A percentile compares a stretch with the other conserved stretches of the same genome.
phyloP scores from a whole-genome alignment of 64 coral and sea anemone genomes.

The Montipora foliosa region DNA sequence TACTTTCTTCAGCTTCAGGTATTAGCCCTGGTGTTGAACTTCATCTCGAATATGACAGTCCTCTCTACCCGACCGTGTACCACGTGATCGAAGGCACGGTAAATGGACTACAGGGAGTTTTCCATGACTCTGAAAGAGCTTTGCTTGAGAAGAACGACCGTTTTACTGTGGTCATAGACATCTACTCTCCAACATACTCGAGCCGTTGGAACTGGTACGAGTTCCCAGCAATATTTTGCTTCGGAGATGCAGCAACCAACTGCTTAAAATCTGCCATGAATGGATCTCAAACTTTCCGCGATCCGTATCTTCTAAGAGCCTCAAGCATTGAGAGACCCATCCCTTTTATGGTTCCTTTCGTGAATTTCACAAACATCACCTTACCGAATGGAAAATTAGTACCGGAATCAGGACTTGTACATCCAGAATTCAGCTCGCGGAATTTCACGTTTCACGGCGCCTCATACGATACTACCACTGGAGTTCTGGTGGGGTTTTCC shows the following conservation, averaged over 20 bases:
- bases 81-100: not conserved
- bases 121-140: not conserved
- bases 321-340: too few relatives aligned
- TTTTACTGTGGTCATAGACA: not conserved
- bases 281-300: too few relatives aligned
- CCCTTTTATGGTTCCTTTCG: not conserved
- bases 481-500: too few relatives aligned
- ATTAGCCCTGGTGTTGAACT: not conserved
- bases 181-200: too few relatives aligned
- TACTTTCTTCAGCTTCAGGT: conserved; percentile 13
- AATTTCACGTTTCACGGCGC: too few relatives aligned
- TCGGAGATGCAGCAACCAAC: too few relatives aligned
- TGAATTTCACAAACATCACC: conserved; percentile 4
- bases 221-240: too few relatives aligned
- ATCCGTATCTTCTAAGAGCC: too few relatives aligned
- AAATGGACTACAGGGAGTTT: not conserved
- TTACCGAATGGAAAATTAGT: conserved; percentile 1
- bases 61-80: not conserved
- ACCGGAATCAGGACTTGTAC: conserved; percentile 1
- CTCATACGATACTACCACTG: too few relatives aligned
- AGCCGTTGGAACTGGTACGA: too few relatives aligned
- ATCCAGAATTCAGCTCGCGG: not conserved
- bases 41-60: not conserved
- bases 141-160: not conserved
- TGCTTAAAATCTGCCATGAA: too few relatives aligned